Evolutionary conservation across 2,888 invertebrate species (phyloP).

Genomic region (Elgonia sp.): DNA sequence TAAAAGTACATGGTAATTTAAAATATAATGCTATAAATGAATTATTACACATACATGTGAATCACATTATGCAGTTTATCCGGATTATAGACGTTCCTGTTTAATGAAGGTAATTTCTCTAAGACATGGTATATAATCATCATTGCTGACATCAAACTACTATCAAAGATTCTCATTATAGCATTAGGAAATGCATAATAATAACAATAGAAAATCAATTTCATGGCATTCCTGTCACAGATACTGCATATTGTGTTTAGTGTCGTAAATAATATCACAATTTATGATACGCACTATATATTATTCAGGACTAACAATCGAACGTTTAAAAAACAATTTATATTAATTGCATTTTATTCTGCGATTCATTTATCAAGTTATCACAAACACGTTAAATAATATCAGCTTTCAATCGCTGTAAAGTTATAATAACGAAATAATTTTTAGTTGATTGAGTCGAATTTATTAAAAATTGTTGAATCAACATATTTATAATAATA

Average conservation of each 20-base stretch:
- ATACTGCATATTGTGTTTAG: slow-evolving; percentile 41
- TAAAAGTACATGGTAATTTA: no score
- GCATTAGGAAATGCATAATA: slow-evolving; percentile 54
- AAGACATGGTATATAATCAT: slow-evolving; percentile 54
- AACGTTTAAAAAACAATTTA: not conserved
- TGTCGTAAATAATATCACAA: slow-evolving; percentile 33
- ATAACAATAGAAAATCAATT: slow-evolving; percentile 58
- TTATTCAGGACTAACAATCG: slow-evolving; percentile 10
- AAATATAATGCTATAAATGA: not conserved
- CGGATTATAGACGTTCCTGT: not conserved
- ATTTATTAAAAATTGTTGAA: no score
- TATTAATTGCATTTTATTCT: no score
- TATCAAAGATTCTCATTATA: slow-evolving; percentile 58
- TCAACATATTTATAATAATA: no score
- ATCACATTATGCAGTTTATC: slow-evolving; percentile 6
- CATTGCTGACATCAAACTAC: slow-evolving; percentile 44
- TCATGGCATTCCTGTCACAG: slow-evolving; percentile 51
- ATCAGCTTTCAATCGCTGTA: no score
- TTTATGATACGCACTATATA: slow-evolving; percentile 24
- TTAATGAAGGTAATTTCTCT: slow-evolving; percentile 40
- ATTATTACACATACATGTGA: not conserved
- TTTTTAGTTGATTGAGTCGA: no score
- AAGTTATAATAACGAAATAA: no score
- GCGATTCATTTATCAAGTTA: no score
- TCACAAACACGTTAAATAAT: no score